Conservation (phyloP, 1,140 invertebrate genomes). For the Phocides pigmalion region DNA sequence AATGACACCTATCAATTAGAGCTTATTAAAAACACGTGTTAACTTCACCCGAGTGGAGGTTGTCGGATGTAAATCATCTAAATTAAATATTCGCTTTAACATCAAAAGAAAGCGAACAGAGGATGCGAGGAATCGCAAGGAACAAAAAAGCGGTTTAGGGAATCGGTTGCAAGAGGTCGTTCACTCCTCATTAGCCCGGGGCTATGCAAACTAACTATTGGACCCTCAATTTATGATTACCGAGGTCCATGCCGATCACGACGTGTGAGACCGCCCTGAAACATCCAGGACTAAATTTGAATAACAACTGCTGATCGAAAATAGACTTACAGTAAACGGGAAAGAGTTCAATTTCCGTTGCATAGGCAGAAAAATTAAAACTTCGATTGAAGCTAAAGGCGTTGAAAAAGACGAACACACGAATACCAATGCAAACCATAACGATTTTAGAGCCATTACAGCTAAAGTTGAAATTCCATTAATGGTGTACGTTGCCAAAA, state of each 20-base stretch:
- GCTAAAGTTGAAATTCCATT: slow-evolving; percentile 45
- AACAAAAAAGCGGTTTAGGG: slow-evolving; percentile 34
- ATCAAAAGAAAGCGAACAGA: slow-evolving; percentile 51
- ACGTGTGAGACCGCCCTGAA: slow-evolving; percentile 70
- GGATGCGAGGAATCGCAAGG: slow-evolving; percentile 35
- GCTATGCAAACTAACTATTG: slow-evolving; percentile 65
- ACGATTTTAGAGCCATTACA: slow-evolving; percentile 28
- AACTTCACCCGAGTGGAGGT: slow-evolving; percentile 17
- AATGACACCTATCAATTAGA: slow-evolving; percentile 19
- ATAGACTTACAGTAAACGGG: slow-evolving; percentile 1
- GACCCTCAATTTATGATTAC: slow-evolving; percentile 67
- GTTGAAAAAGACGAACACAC: slow-evolving; percentile 45
- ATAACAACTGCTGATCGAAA: slow-evolving; percentile 3
- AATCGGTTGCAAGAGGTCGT: slow-evolving; percentile 52
- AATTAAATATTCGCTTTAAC: slow-evolving; percentile 40
- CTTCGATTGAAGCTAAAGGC: slow-evolving; percentile 47
- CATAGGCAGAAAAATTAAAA: slow-evolving; percentile 14
- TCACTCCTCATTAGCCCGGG: slow-evolving; percentile 53
- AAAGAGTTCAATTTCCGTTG: slow-evolving; percentile 37
- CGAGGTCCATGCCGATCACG: slow-evolving; percentile 55
- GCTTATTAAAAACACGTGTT: slow-evolving; percentile 25
- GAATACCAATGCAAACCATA: slow-evolving; percentile 37
- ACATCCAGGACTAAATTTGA: slow-evolving; percentile 39
- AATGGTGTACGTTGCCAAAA: slow-evolving; percentile 34
- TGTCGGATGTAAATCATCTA: slow-evolving; percentile 40